Percentiles rank a stretch among this genome's conserved stretches.
Conservation (phyloP, 2,797 vertebrate genomes). For the Macropus fuliginosus region DNA sequence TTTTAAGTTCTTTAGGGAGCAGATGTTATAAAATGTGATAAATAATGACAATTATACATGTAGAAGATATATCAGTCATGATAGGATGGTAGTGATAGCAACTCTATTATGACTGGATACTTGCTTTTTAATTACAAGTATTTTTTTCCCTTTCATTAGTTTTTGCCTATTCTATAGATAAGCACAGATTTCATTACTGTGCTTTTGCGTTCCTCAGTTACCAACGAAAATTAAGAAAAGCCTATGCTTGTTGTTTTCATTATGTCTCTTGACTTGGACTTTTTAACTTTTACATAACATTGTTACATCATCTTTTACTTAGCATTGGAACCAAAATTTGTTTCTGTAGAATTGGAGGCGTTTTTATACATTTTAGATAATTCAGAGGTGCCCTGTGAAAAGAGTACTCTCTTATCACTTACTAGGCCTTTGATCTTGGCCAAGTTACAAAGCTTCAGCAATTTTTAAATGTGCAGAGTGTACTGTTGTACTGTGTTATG, state of each 20-base stretch:
- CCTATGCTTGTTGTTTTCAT: neutral
- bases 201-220: conserved; percentile 10
- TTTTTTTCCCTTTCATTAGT: neutral
- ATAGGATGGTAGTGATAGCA: neutral
- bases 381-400: neutral
- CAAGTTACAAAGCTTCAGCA: neutral
- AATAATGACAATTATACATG: conserved; percentile 51
- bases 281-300: neutral
- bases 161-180: conserved; percentile 9
- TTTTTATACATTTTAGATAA: conserved; percentile 61
- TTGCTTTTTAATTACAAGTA: neutral
- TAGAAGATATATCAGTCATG: neutral
- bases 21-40: conserved; percentile 45
- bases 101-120: neutral
- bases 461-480: neutral
- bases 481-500: neutral
- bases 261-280: conserved; percentile 34
- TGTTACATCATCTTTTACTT: conserved; percentile 45
- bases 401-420: neutral
- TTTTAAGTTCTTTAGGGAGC: conserved; percentile 60
- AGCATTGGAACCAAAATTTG: conserved; percentile 57
- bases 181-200: neutral
- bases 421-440: fast-evolving
- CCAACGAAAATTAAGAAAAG: conserved; percentile 26
- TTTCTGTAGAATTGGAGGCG: conserved; percentile 58